A percentile compares a stretch with the other conserved stretches of the same genome.
Conservation (phyloP, 2,113 vertebrate species). For the Thinocorus orbignyianus region DNA sequence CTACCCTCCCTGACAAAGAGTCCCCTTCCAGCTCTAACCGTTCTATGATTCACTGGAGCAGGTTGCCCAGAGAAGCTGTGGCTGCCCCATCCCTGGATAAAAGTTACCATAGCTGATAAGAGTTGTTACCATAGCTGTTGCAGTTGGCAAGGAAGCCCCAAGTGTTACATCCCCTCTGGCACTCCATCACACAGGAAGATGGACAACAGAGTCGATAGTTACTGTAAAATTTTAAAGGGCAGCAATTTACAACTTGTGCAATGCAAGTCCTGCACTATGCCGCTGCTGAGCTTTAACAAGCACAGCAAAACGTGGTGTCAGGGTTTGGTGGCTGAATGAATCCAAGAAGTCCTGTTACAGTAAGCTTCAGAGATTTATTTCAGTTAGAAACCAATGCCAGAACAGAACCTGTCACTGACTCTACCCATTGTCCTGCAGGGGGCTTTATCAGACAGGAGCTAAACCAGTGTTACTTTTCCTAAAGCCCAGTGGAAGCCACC, state of each 20-base stretch:
- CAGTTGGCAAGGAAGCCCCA: neutral
- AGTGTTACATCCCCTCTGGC: neutral
- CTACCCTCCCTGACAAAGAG: no score
- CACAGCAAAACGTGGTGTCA: accelerated
- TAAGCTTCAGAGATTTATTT: neutral
- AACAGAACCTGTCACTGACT: neutral
- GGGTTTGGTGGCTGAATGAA: neutral
- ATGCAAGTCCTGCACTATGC: neutral
- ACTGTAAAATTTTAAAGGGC: neutral
- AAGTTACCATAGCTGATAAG: no score
- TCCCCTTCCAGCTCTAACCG: no score
- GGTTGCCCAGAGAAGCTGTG: no score
- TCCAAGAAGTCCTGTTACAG: neutral
- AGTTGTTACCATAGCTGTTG: neutral
- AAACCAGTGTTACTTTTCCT: neutral
- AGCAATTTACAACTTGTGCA: neutral
- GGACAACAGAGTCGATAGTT: neutral
- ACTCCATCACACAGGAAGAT: neutral
- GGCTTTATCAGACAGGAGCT: neutral
- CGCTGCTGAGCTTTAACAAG: neutral
- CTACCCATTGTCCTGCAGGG: neutral
- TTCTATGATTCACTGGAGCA: no score
- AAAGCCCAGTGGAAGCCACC: neutral
- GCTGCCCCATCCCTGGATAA: no score
- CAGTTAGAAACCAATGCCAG: neutral